Evolutionary conservation across 2,797 vertebrate genomes (phyloP).

Genomic region (Characodon lateralis): DNA sequence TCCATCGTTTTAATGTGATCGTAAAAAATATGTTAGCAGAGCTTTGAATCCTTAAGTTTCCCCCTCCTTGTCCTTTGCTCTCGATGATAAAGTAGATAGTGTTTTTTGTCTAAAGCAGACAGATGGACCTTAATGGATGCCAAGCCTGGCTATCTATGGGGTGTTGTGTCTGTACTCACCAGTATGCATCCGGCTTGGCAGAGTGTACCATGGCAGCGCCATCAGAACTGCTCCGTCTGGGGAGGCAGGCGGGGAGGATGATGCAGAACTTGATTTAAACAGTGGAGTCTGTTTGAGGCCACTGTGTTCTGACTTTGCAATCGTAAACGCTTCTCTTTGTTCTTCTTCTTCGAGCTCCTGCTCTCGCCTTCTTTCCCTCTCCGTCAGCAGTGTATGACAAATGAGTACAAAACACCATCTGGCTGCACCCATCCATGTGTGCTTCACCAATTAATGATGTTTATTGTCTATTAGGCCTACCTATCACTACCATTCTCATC

Average conservation of each 20-base stretch:
- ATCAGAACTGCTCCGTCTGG: conserved; percentile 54
- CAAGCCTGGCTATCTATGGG: conserved; percentile 73
- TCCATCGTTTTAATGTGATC: too few species aligned
- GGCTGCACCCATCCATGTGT: conserved; percentile 76
- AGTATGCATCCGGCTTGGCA: conserved; percentile 70
- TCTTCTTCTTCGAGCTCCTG: conserved; percentile 32
- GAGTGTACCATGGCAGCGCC: conserved; percentile 47
- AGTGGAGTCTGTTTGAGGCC: conserved; percentile 52
- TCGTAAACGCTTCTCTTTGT: conserved; percentile 55
- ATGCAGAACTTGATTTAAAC: conserved; percentile 52
- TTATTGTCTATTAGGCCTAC: conserved; percentile 71
- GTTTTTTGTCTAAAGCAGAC: conserved; percentile 69
- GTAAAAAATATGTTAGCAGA: neutral
- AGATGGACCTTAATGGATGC: conserved; percentile 78
- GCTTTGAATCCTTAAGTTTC: neutral
- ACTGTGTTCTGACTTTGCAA: conserved; percentile 49
- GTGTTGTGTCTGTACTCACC: conserved; percentile 71
- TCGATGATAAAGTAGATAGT: conserved; percentile 54
- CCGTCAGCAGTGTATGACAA: conserved; percentile 78
- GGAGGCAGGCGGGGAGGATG: conserved; percentile 46
- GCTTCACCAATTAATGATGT: conserved; percentile 78
- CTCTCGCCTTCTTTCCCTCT: conserved; percentile 45
- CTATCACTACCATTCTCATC: conserved; percentile 63
- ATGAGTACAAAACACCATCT: conserved; percentile 84
- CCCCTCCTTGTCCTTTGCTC: conserved; percentile 12